These are phyloP conservation scores for Campopleginae sp. DNA, from an alignment of 2,888 invertebrate species.

Conservation along the genomic window DNA sequence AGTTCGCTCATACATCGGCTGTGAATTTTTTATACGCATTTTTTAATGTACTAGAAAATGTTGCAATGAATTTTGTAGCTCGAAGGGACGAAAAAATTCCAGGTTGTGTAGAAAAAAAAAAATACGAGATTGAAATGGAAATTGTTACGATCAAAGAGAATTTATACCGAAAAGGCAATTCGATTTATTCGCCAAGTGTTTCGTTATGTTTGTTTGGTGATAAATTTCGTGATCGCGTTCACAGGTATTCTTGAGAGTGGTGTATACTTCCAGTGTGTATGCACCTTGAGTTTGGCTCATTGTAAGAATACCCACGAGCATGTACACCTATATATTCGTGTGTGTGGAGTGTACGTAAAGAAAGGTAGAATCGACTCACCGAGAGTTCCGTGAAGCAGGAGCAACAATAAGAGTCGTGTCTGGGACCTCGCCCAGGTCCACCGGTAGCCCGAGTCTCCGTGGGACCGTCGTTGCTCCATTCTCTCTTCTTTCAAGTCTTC, in stretches of 20 bases:
- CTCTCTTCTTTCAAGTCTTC: slow-evolving; percentile 40
- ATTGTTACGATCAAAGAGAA: not conserved
- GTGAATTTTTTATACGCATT: not conserved
- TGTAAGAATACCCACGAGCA: slow-evolving; percentile 11
- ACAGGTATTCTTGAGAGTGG: not conserved
- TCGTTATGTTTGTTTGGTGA: not conserved
- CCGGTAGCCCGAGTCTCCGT: slow-evolving; percentile 60
- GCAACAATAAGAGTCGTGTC: slow-evolving; percentile 70
- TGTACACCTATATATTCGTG: slow-evolving; percentile 19
- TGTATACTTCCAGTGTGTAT: not conserved
- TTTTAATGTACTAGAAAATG: not conserved
- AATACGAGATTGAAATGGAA: not conserved
- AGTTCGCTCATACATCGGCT: not conserved
- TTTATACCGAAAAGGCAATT: not conserved
- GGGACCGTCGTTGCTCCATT: slow-evolving; percentile 63
- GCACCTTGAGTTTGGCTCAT: slow-evolving; percentile 14
- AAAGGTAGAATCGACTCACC: slow-evolving; percentile 76
- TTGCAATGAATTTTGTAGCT: not conserved
- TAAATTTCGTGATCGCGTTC: not conserved
- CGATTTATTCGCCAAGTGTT: not conserved
- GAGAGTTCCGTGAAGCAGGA: slow-evolving; percentile 76
- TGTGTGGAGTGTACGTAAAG: slow-evolving; percentile 19
- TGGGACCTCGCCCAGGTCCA: slow-evolving; percentile 73
- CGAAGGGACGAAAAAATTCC: not conserved
- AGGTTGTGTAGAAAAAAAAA: not conserved